Evolutionary conservation across 2,888 invertebrate species (phyloP).

Genomic region (Nomada fucata): DNA sequence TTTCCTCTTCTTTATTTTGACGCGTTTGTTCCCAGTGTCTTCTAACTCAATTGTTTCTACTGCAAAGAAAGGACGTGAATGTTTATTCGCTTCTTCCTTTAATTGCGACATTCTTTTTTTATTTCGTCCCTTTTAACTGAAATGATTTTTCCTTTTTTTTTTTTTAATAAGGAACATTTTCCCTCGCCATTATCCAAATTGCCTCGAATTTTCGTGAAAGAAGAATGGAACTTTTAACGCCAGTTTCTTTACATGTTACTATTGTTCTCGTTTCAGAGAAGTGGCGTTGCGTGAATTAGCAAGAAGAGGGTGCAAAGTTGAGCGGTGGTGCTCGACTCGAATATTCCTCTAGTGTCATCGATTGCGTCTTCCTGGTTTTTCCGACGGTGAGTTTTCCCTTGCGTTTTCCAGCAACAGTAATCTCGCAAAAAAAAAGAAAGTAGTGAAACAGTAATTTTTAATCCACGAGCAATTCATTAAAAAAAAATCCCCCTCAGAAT

Average conservation of each 20-base stretch:
- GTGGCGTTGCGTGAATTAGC: conserved; percentile 49
- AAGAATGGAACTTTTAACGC: conserved; percentile 10
- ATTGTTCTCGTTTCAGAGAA: conserved; percentile 41
- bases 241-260: conserved; percentile 24
- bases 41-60: no score
- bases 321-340: conserved; percentile 43
- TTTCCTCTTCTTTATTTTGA: no score
- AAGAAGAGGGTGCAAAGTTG: conserved; percentile 40
- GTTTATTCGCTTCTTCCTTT: neutral
- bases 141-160: neutral
- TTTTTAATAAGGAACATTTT: neutral
- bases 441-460: no score
- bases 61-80: no score
- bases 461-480: no score
- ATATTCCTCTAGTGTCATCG: conserved; percentile 41
- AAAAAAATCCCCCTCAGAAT: no score
- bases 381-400: conserved; percentile 17
- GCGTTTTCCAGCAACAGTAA: no score
- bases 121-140: neutral
- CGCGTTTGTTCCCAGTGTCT: no score
- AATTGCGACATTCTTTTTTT: neutral
- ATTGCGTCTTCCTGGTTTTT: conserved; percentile 36
- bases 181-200: neutral
- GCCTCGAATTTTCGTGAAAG: no score
- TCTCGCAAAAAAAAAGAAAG: no score